Evolutionary conservation across 2,888 invertebrate species (phyloP).

Genomic region (Synanthedon andrenaeformis): DNA sequence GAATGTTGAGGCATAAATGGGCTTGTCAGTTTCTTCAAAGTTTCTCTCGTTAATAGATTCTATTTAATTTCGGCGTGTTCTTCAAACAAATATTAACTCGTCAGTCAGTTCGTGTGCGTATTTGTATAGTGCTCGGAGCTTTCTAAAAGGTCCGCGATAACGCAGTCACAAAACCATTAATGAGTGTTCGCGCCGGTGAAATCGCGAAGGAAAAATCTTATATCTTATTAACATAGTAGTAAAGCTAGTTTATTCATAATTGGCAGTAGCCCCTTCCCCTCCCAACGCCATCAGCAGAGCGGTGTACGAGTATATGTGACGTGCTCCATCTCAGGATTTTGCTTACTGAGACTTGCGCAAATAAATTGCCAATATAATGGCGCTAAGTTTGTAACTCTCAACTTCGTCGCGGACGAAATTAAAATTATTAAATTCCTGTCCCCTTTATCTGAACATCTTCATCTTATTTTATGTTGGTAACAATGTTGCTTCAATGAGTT

Average conservation of each 20-base stretch:
- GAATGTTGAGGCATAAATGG: too few relatives aligned
- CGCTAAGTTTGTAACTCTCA: constrained; percentile 22
- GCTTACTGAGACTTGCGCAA: constrained; percentile 22
- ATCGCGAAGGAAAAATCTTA: constrained; percentile 62
- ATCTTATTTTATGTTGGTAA: too few relatives aligned
- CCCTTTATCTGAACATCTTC: constrained; percentile 13
- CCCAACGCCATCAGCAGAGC: constrained; percentile 19
- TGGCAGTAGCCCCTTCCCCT: constrained; percentile 54
- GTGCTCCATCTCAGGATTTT: constrained; percentile 29
- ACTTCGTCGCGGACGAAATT: constrained; percentile 45
- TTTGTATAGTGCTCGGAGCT: constrained; percentile 22
- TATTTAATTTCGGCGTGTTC: too few relatives aligned
- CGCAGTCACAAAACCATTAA: constrained; percentile 57
- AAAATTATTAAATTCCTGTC: constrained; percentile 59
- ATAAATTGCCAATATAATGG: constrained; percentile 57
- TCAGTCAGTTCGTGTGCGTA: not conserved
- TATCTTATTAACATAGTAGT: constrained; percentile 63
- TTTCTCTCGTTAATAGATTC: too few relatives aligned
- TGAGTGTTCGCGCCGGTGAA: constrained; percentile 56
- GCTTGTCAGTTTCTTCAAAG: too few relatives aligned
- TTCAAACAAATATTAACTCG: too few relatives aligned
- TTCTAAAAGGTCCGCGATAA: constrained; percentile 45
- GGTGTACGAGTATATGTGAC: constrained; percentile 25
- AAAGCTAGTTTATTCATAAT: constrained; percentile 67
- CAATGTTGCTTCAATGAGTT: too few relatives aligned